Evolutionary conservation across 2,797 vertebrate genomes (phyloP).

Genomic region (Euphonia xanthogaster): DNA sequence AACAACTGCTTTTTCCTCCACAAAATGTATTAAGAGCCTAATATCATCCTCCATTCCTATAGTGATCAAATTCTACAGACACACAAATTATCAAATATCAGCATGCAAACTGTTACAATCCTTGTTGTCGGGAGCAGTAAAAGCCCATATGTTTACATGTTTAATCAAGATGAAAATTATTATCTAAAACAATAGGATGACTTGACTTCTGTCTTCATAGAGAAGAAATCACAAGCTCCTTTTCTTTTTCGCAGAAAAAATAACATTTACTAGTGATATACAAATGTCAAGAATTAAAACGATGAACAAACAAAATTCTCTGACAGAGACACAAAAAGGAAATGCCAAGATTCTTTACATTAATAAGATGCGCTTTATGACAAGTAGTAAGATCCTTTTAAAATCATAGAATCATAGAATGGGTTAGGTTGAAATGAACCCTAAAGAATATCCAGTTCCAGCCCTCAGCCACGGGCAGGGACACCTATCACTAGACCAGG

Average conservation of each 20-base stretch:
- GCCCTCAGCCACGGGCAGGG: not conserved
- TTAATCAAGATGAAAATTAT: constrained; percentile 37
- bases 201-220: constrained; percentile 57
- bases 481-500: not conserved
- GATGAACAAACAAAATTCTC: constrained; percentile 74
- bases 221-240: constrained; percentile 66
- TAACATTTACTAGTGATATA: constrained; percentile 60
- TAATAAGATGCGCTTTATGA: constrained; percentile 60
- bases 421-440: not conserved
- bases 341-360: constrained; percentile 53
- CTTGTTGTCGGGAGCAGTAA: not conserved
- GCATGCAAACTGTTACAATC: not conserved
- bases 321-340: constrained; percentile 30
- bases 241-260: constrained; percentile 24
- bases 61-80: not conserved
- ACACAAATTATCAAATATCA: not conserved
- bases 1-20: not conserved
- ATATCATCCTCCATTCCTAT: not conserved
- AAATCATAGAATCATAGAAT: not conserved
- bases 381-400: constrained; percentile 51
- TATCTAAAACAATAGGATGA: constrained; percentile 53
- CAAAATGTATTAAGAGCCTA: not conserved
- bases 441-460: not conserved
- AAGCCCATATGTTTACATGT: not conserved
- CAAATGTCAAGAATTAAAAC: constrained; percentile 68